A percentile compares a stretch with the other conserved stretches of the same genome.
phyloP scores from a whole-genome alignment of 1,140 invertebrate species.

The Phymorhynchus buccinoides region DNA sequence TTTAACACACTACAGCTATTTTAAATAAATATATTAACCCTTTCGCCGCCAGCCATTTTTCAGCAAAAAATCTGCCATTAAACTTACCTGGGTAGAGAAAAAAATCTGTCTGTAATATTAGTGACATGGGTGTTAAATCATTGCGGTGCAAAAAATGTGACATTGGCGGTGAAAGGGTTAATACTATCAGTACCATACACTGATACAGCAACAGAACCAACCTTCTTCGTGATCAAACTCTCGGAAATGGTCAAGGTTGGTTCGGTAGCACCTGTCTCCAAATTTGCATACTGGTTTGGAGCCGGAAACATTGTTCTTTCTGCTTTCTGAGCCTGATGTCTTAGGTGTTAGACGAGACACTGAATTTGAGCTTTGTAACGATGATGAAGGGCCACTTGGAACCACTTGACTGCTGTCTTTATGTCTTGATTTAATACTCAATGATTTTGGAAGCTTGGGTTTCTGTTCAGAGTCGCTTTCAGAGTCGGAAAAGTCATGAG shows the following conservation, averaged over 20 bases:
- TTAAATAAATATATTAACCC: too few species aligned
- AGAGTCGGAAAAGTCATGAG: not conserved
- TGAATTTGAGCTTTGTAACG: not conserved
- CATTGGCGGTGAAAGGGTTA: too few species aligned
- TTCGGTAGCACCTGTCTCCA: conserved; percentile 62
- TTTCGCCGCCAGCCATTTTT: too few species aligned
- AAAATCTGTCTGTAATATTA: too few species aligned
- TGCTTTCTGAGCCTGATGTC: not conserved
- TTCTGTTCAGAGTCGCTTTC: not conserved
- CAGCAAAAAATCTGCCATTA: too few species aligned
- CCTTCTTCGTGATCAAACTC: conserved; percentile 54
- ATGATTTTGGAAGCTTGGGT: not conserved
- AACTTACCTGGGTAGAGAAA: too few species aligned
- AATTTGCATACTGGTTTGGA: conserved; percentile 52
- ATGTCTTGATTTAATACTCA: not conserved
- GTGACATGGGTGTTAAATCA: too few species aligned
- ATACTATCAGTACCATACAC: too few species aligned
- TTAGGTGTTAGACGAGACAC: not conserved
- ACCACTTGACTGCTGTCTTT: not conserved
- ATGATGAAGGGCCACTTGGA: not conserved
- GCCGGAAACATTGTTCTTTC: not conserved
- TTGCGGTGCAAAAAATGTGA: too few species aligned
- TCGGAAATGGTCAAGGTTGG: conserved; percentile 60
- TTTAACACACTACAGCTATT: too few species aligned
- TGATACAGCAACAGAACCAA: not conserved